Conservation (phyloP, 2,797 vertebrate genomes). For the Brachyrhaphis roseni region DNA sequence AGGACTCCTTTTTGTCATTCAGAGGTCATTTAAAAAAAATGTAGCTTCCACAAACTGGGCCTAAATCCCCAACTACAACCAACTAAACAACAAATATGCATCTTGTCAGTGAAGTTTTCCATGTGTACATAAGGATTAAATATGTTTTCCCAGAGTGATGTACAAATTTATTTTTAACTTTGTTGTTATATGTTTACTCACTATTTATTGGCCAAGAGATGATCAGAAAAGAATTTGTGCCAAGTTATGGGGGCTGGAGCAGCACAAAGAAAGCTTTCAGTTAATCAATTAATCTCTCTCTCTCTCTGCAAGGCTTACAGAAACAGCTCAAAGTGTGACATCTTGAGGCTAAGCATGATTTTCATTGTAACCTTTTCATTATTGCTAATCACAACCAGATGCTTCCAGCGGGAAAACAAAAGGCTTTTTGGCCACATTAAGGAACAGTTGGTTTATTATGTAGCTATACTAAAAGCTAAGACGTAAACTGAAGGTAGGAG, state of each 20-base stretch:
- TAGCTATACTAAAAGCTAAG: background rate
- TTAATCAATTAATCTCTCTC: constrained; percentile 24
- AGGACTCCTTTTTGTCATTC: background rate
- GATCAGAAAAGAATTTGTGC: constrained; percentile 7
- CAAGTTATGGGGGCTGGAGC: constrained; percentile 8
- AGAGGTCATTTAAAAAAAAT: background rate
- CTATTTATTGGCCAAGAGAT: constrained; percentile 25
- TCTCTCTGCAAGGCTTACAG: constrained; percentile 7
- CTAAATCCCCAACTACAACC: background rate
- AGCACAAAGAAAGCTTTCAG: constrained; percentile 50
- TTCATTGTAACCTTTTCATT: constrained; percentile 10
- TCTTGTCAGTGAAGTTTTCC: background rate
- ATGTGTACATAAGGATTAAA: background rate
- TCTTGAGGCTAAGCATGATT: background rate
- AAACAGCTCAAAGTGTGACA: constrained; percentile 9
- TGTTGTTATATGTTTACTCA: background rate
- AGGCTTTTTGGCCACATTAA: constrained; percentile 11
- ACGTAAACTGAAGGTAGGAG: constrained; percentile 22
- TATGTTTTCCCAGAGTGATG: background rate
- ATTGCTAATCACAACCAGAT: constrained; percentile 40
- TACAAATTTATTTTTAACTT: background rate
- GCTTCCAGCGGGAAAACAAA: constrained; percentile 26
- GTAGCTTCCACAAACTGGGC: background rate
- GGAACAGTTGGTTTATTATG: constrained; percentile 48
- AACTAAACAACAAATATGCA: background rate